Conservation (phyloP, 2,113 vertebrate genomes). For the Uria lomvia region DNA sequence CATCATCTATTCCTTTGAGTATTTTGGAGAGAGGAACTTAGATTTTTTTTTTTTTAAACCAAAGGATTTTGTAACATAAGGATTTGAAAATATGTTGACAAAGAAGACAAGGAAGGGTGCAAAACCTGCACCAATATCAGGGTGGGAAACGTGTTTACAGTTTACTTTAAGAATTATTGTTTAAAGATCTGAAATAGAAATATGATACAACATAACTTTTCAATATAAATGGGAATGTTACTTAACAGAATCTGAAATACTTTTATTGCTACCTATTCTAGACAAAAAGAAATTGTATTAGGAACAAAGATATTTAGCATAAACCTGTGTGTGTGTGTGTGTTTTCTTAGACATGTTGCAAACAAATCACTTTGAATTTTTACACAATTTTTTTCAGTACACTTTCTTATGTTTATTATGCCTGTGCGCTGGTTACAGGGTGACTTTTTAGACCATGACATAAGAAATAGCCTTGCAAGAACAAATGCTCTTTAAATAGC, state of each 20-base stretch:
- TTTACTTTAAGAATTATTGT: neutral
- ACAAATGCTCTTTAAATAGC: neutral
- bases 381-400: neutral
- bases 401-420: neutral
- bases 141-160: neutral
- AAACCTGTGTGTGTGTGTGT: no score
- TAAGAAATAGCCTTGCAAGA: neutral
- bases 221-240: neutral
- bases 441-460: neutral
- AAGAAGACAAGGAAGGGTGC: neutral
- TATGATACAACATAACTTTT: neutral
- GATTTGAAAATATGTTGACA: neutral
- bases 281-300: neutral
- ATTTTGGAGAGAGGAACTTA: neutral
- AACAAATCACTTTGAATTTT: neutral
- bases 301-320: neutral
- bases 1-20: neutral
- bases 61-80: neutral
- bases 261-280: neutral
- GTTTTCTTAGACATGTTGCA: neutral
- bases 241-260: neutral
- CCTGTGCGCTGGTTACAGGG: neutral
- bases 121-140: neutral
- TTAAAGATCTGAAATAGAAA: neutral
- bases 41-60: neutral